Percentiles rank a stretch among this genome's conserved stretches.
Conservation (phyloP, 1,140 invertebrate species). For the Triops cancriformis region DNA sequence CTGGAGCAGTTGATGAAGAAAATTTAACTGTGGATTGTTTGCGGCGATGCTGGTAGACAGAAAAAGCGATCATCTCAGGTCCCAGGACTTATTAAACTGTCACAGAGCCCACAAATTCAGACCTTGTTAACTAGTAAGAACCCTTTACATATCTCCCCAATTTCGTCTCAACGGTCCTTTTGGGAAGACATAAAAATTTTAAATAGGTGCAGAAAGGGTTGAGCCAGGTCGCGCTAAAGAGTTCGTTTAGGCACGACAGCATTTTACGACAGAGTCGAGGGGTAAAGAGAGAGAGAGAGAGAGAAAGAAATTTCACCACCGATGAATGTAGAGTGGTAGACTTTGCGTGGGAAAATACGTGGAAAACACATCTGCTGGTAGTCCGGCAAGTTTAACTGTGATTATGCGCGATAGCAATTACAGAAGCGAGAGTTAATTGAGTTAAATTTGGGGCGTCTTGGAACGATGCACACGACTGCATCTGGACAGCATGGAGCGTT, state of each 20-base stretch:
- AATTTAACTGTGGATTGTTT: not conserved
- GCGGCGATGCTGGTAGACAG: not conserved
- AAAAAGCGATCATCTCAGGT: not conserved
- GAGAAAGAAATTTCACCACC: not conserved
- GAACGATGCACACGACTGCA: not conserved
- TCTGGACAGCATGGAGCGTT: not conserved
- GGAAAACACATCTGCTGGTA: not conserved
- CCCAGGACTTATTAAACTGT: not conserved
- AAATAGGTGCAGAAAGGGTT: not conserved
- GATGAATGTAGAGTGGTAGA: not conserved
- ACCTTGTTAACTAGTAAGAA: conserved; percentile 1
- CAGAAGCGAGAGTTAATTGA: conserved; percentile 1
- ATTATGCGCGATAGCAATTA: not conserved
- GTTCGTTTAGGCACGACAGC: not conserved
- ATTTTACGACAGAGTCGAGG: not conserved
- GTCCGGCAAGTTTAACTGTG: not conserved
- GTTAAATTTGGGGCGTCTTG: not conserved
- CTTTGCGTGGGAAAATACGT: not conserved
- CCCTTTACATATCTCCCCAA: not conserved
- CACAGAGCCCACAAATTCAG: not conserved
- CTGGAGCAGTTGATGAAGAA: not conserved
- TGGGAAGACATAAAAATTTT: not conserved
- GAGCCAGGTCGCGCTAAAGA: not conserved
- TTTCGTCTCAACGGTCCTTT: not conserved
- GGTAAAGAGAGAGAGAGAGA: not conserved